Base-by-base conservation (phyloP, 2,797 vertebrate species). In the Sebastes steindachneri region DNA sequence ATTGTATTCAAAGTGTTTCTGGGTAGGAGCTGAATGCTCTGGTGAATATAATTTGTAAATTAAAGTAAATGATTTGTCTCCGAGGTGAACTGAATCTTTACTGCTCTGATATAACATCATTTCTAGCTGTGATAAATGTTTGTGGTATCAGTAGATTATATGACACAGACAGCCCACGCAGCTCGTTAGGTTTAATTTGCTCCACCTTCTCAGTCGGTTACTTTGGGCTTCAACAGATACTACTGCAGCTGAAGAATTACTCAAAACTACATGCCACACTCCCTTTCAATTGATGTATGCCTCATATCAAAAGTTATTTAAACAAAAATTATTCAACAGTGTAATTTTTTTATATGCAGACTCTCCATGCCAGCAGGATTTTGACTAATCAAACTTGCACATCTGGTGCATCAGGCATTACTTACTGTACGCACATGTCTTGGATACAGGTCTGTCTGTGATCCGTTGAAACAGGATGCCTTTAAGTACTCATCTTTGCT, bases 381-480 rank as follows among this genome's bases (percentile, higher is more conserved):
- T 48, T 69, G 31, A 68, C 68, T 28, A 28, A 55, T 62, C n/a
- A 55, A 25, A 77, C 41, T 41, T 51, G 31, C 59, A 68, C 48
- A 64, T 64, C 66, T 72, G 66, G 69, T 64, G 31, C 10, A 28
- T 80, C 31, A 48, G 25, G n/a, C 31, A 45, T 55, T 45, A n/a
- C 9, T 1, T 11, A 67, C 33, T 51, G 41, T 12, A 29, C 28
- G 64, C 25, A 9, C 5, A 19, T 37, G 12, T 68, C 55, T 26
- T 19, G 35, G 53, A 70, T 29, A 11, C 53, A n/a, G 37, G 19
- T 54, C 35, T 59, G 72, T 45, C 53, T 73, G n/a, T 54, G 73
- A 67, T 79, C 75, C 58, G 65, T 79, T 45, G 35, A 21, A 35
- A 57, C 33, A 57, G n/a, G 41, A 75, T 73, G 77, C 82, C 33